phyloP scores from a whole-genome alignment of 2,888 invertebrate species.

The Tenthredo amoena region DNA sequence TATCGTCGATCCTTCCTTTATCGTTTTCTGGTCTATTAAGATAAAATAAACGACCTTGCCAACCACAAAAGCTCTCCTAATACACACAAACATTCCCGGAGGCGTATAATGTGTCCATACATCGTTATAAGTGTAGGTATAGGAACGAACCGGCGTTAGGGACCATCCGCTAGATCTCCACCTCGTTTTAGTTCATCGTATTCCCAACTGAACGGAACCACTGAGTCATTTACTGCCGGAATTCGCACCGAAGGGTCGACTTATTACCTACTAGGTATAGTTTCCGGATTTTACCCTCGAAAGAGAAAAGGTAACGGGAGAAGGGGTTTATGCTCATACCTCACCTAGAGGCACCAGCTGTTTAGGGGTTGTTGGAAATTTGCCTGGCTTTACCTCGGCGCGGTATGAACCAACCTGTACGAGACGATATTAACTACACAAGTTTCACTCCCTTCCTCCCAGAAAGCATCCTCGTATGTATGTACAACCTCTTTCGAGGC shows the following conservation, averaged over 20 bases:
- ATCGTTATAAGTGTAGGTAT: slow-evolving; percentile 20
- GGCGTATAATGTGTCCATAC: slow-evolving; percentile 6
- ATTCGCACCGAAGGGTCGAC: slow-evolving; percentile 48
- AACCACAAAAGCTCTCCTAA: slow-evolving; percentile 36
- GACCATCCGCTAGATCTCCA: background rate
- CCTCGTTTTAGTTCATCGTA: slow-evolving; percentile 22
- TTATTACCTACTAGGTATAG: slow-evolving; percentile 34
- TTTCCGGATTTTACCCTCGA: slow-evolving; percentile 22
- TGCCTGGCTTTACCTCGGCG: slow-evolving; percentile 6
- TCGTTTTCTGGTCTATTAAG: slow-evolving; percentile 50
- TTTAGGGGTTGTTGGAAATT: slow-evolving; percentile 41
- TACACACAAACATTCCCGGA: background rate
- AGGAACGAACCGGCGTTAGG: background rate
- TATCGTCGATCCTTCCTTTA: slow-evolving; percentile 42
- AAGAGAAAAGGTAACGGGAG: background rate
- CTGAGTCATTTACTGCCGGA: slow-evolving; percentile 34
- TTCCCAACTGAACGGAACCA: slow-evolving; percentile 41
- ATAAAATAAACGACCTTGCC: slow-evolving; percentile 50
- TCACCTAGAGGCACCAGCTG: slow-evolving; percentile 3
- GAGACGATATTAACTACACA: slow-evolving; percentile 18
- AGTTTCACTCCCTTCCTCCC: background rate
- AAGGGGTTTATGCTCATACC: background rate
- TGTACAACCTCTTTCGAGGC: background rate
- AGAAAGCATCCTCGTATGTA: background rate
- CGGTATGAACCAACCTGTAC: background rate